A percentile compares a stretch with the other conserved stretches of the same genome.
Conservation (phyloP, 1,140 invertebrate genomes). For the Bicyclus anynana region DNA sequence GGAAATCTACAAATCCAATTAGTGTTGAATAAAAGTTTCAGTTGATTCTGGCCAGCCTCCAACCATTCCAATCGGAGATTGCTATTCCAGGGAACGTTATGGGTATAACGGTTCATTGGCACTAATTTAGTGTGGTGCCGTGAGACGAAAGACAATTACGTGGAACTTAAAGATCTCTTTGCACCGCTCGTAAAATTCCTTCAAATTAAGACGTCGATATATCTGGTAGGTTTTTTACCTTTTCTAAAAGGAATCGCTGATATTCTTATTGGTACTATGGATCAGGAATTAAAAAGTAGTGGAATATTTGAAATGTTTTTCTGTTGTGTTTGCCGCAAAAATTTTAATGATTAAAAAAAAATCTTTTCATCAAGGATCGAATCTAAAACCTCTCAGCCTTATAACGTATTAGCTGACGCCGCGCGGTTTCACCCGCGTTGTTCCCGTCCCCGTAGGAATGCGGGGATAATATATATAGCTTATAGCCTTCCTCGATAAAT, state of each 20-base stretch:
- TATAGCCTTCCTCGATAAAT: too few relatives aligned
- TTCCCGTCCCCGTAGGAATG: too few relatives aligned
- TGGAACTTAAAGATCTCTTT: conserved; percentile 38
- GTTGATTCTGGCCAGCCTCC: conserved; percentile 55
- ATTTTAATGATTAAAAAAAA: too few relatives aligned
- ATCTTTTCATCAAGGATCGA: too few relatives aligned
- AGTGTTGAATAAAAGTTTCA: conserved; percentile 55
- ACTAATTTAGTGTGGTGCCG: conserved; percentile 41
- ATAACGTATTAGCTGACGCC: too few relatives aligned
- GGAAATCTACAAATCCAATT: conserved; percentile 61
- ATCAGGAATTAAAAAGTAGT: not conserved
- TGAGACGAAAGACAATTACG: conserved; percentile 44
- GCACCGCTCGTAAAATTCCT: conserved; percentile 30
- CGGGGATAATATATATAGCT: too few relatives aligned
- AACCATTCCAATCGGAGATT: conserved; percentile 54
- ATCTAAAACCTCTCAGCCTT: too few relatives aligned
- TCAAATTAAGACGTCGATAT: conserved; percentile 26
- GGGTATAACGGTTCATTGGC: conserved; percentile 32
- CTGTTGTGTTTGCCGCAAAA: too few relatives aligned
- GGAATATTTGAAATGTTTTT: not conserved
- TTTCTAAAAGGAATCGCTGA: not conserved
- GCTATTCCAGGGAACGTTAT: conserved; percentile 43
- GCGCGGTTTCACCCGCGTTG: too few relatives aligned
- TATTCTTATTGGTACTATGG: not conserved
- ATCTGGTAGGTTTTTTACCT: not conserved